Percentiles rank a stretch among this genome's conserved stretches.
Conservation (phyloP, 2,797 vertebrate species). For the Falco columbarius region DNA sequence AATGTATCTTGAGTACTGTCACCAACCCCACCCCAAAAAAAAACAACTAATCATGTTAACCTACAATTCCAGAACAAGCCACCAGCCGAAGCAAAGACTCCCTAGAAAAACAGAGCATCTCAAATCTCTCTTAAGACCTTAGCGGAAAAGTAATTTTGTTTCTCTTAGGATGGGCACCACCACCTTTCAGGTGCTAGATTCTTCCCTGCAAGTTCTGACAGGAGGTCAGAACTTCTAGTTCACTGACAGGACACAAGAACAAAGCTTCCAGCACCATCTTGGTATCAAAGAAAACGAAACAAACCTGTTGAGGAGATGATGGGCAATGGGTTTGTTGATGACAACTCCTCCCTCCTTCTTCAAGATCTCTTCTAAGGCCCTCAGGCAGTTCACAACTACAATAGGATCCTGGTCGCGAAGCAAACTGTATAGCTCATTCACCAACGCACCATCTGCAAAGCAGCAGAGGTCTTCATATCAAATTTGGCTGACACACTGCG, state of each 20-base stretch:
- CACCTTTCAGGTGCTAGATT: not conserved
- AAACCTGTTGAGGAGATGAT: conserved; percentile 96
- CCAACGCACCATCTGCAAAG: conserved; percentile 83
- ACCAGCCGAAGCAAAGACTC: not conserved
- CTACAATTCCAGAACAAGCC: not conserved
- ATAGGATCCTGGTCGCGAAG: conserved; percentile 94
- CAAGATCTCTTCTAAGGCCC: conserved; percentile 93
- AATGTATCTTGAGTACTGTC: fast-evolving
- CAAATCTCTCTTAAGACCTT: not conserved
- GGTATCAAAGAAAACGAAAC: not conserved
- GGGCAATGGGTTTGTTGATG: conserved; percentile 96
- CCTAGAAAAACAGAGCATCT: not conserved
- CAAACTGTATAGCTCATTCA: conserved; percentile 93
- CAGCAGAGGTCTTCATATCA: not conserved
- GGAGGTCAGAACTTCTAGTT: too few species aligned
- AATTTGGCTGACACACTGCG: fast-evolving
- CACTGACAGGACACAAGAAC: not conserved
- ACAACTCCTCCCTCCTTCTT: conserved; percentile 92
- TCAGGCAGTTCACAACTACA: conserved; percentile 94
- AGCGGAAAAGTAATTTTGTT: not conserved
- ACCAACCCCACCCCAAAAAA: not conserved
- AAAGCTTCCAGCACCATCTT: not conserved
- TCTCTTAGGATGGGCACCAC: not conserved
- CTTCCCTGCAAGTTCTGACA: not conserved
- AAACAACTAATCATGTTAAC: not conserved